phyloP scores from a whole-genome alignment of 2,888 invertebrate species.

The Norana najaformis region DNA sequence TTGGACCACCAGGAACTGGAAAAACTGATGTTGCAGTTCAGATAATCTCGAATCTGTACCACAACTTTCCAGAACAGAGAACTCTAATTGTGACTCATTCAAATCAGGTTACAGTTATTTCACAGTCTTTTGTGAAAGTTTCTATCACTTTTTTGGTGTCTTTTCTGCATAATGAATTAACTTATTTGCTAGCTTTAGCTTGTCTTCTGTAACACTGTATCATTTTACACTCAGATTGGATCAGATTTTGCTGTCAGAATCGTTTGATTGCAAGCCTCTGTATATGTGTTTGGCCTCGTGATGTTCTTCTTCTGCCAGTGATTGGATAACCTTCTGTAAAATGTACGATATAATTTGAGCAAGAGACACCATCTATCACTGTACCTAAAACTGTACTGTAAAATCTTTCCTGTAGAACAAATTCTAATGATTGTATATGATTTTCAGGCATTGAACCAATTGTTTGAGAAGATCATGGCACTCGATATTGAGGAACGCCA shows the following conservation, averaged over 20 bases:
- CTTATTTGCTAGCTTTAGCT: background rate
- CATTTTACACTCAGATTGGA: background rate
- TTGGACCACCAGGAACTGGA: slow-evolving; percentile 72
- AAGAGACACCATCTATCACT: background rate
- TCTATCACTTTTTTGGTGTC: background rate
- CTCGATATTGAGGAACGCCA: slow-evolving; percentile 97
- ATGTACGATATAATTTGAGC: background rate
- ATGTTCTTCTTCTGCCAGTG: background rate
- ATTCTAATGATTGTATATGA: background rate
- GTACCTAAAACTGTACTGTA: background rate
- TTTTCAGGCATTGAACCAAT: slow-evolving; percentile 83
- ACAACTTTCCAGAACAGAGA: slow-evolving; percentile 97
- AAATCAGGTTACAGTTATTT: slow-evolving; percentile 72
- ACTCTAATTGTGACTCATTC: slow-evolving; percentile 98
- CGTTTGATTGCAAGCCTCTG: background rate
- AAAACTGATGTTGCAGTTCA: slow-evolving; percentile 99
- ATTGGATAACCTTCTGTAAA: background rate
- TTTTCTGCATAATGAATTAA: background rate
- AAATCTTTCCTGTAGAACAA: background rate
- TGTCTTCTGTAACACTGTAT: background rate
- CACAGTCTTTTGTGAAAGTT: background rate
- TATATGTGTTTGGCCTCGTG: background rate
- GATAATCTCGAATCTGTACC: slow-evolving; percentile 97
- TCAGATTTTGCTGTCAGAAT: background rate
- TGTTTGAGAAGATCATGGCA: slow-evolving; percentile 98